Evolutionary conservation across 2,888 invertebrate species (phyloP), one percentile per base, ranked within the genome.

Genomic region (Lydus trimaculatus): DNA sequence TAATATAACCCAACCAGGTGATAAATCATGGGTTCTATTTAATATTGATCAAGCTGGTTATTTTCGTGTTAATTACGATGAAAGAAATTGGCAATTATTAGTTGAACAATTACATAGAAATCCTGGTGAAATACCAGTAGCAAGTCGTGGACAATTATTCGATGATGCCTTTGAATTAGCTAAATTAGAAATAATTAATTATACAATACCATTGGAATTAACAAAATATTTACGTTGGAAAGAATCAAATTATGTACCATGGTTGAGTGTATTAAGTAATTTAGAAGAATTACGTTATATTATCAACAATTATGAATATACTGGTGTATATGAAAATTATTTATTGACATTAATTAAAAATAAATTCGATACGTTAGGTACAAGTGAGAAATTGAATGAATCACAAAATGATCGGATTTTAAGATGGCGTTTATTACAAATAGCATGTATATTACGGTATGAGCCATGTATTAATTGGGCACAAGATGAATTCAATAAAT

Each of bases 161-260:
- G 92, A 93, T 79, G 94, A 94, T 79, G 89, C 91, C 0, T 89
- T 91, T 81, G 90, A 90, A 79, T 81, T 91, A 9, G 91, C 91
- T 15, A 87, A 90, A 77, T 86, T 87, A 0, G 88, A 88, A 0
- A 83, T 86, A 52, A 81, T 91, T 0, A 83, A 89, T 76, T 91
- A 92, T 80, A 86, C 85, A 59, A 84, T 88, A 6, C 90, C 92
- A 0, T 86, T 94, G 17, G 88, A 89, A 2, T 78, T 93, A 25
- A 89, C 91, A 8, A 87, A 88, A 13, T 92, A 91, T 78, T 87
- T 93, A 64, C 84, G 92, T 66, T 84, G 84, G 0, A 88, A 89
- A 0, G 91, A 91, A 76, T 86, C 86, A 7, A 90, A 91, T 17
- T 91, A 89, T 76, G 86, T 91, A 4, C 92, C 93, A 0, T 93